Evolutionary conservation across 2,888 invertebrate species (phyloP), one percentile per base, ranked within the genome.

Genomic region (Phania funesta): DNA sequence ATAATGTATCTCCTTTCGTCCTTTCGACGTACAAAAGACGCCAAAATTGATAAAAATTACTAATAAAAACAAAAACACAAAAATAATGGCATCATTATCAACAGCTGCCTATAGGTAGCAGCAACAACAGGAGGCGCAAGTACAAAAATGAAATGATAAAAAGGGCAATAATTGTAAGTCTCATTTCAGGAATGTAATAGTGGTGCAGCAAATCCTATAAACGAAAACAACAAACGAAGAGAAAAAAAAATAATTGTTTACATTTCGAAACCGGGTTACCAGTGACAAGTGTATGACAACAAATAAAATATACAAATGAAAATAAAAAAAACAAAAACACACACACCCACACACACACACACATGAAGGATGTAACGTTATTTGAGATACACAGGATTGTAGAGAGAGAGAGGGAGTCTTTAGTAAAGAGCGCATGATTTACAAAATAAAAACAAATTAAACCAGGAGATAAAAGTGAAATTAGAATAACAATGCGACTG

Each of bases 191-290:
- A 60, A 50, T 44, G 32, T 54, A 24, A 38, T 50, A 48, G 41
- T 58, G 26, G 9, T 58, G 41, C 44, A 41, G 54, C 18, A 70
- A n/a, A 68, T 13, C 2, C 35, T 64, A 20, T 16, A 52, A 24
- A 41, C 41, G 60, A 73, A 52, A 4, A 1, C 16, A 44, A 54
- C 35, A 54, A 38, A 4, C 7, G 22, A 22, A 29, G 18, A 64
- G 9, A 68, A 48, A 46, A 64, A 41, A 41, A 60, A 64, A 56
- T 5, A 75, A 41, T 75, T 82, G 82, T 82, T 82, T 82, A 82
- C 82, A 75, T 82, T 82, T 65, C 41, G 70, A 82, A 82, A 82
- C 82, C 82, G 82, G 82, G 82, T 82, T 82, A 82, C 52, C 74
- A 82, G 82, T 78, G 78, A 65, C 78, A 82, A 82, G 70, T 78